Percentiles rank a stretch among this genome's conserved stretches.
These are phyloP conservation scores for Echeneis naucrates DNA, from an alignment of 2,797 vertebrate species.

Conservation along the genomic window DNA sequence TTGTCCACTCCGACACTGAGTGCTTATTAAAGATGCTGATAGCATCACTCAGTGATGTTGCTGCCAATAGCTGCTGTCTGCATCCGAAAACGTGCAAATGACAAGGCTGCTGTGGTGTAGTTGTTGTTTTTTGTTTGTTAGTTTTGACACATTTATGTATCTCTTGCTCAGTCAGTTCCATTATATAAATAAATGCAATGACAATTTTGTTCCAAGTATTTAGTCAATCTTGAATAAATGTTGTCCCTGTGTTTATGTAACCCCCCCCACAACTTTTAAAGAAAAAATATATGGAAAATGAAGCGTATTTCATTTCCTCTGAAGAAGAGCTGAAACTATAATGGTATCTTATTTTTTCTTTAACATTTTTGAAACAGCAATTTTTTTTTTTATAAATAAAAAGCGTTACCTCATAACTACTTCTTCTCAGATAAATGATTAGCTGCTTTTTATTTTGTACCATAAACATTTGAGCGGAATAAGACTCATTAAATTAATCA, in stretches of 20 bases:
- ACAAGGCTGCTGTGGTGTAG: neutral
- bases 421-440: neutral
- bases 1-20: conserved; percentile 26
- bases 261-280: no score
- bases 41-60: conserved; percentile 11
- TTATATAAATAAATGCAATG: neutral
- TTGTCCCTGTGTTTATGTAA: no score
- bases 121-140: neutral
- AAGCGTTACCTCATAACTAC: neutral
- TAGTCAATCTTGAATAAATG: neutral
- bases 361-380: neutral
- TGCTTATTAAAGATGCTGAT: conserved; percentile 36
- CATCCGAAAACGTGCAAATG: conserved; percentile 10
- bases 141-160: no score
- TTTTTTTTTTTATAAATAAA: neutral
- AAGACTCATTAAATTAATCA: no score
- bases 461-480: no score
- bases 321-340: neutral
- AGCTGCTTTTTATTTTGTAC: neutral
- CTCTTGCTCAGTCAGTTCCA: neutral
- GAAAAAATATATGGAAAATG: no score
- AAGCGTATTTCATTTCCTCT: neutral
- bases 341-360: no score
- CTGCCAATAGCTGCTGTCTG: conserved; percentile 11
- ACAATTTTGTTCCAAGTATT: neutral